Base-by-base conservation (phyloP, 1,140 invertebrate genomes). In the Brachionus calyciflorus region DNA sequence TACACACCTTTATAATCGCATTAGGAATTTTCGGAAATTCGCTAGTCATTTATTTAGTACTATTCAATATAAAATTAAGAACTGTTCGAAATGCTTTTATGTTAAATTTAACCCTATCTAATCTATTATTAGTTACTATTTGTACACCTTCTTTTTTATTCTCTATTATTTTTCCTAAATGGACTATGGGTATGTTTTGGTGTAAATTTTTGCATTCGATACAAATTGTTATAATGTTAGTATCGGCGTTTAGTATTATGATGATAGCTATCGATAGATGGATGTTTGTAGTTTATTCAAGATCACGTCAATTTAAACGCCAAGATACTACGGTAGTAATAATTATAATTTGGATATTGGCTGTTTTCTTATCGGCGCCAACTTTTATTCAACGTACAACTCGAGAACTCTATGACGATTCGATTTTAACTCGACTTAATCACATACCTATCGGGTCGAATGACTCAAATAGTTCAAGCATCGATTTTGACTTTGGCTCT, bases 81-180 rank as follows among this genome's bases (percentile, higher is more conserved):
- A 73, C 49, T 55, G 69, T 73, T n/a, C 69, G 69, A 19, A 73
- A 73, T 30, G 69, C 69, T 21, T 73, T 73, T 33, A 51, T 73
- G 21, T 24, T 73, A 48, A 73, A 73, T 41, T 28, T 73, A 0
- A 73, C 69, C 10, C 10, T 73, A 17, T 73, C 69, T 2, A 73
- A 73, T 46, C 48, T 73, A 17, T 37, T 73, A 19, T 24, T 73
- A 6, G 46, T 73, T 14, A 51, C 69, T 17, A 73, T 73, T 28
- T 73, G 69, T 49, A 73, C 69, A 14, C 69, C 69, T 21, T 73
- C 69, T 0, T 73, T 51, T 51, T 24, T 73, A 5, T 41, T 73
- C 6, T 40, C 69, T 4, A 73, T 73, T 33, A 73, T 55, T 21
- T 49, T 51, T 41, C 46, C 46, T 7, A n/a, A 73, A 51, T 73